A percentile compares a stretch with the other conserved stretches of the same genome.
Conservation (phyloP, 1,140 invertebrate species). For the Trichogramma pretiosum region DNA sequence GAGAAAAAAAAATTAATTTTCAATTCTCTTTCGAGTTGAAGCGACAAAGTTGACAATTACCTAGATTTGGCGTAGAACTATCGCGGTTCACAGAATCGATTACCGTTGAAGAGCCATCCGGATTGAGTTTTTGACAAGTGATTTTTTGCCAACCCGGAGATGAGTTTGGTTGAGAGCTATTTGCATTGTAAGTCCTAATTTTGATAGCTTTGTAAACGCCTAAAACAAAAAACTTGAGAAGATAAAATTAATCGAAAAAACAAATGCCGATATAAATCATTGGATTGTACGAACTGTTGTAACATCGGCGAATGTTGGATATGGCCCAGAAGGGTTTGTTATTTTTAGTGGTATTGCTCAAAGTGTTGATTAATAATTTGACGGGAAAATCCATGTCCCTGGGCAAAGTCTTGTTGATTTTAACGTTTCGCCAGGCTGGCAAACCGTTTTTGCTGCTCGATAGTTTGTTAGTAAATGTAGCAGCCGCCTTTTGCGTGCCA, state of each 20-base stretch:
- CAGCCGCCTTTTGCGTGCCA: background rate
- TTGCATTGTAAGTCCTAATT: slow-evolving; percentile 4
- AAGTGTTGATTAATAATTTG: slow-evolving; percentile 6
- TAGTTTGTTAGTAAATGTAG: background rate
- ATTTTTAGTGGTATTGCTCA: background rate
- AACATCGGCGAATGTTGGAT: slow-evolving; percentile 13
- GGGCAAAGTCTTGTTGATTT: slow-evolving; percentile 3
- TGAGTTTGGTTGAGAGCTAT: background rate
- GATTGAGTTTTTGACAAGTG: slow-evolving; percentile 12
- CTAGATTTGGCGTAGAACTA: background rate
- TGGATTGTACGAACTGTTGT: slow-evolving; percentile 8
- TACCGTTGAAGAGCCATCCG: background rate
- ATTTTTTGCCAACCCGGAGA: slow-evolving; percentile 7
- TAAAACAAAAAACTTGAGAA: no score
- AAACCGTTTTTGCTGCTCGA: background rate
- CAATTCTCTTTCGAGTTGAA: no score
- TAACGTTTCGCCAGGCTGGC: slow-evolving; percentile 4
- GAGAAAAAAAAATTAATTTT: background rate
- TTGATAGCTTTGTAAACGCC: slow-evolving; percentile 7
- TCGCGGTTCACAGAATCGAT: background rate
- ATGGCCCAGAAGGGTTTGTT: slow-evolving; percentile 12
- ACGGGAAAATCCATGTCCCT: background rate
- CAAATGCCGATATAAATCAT: background rate
- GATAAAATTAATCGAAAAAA: background rate
- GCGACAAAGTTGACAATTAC: slow-evolving; percentile 3